Conservation (phyloP, 2,113 vertebrate genomes). For the Gambusia holbrooki region DNA sequence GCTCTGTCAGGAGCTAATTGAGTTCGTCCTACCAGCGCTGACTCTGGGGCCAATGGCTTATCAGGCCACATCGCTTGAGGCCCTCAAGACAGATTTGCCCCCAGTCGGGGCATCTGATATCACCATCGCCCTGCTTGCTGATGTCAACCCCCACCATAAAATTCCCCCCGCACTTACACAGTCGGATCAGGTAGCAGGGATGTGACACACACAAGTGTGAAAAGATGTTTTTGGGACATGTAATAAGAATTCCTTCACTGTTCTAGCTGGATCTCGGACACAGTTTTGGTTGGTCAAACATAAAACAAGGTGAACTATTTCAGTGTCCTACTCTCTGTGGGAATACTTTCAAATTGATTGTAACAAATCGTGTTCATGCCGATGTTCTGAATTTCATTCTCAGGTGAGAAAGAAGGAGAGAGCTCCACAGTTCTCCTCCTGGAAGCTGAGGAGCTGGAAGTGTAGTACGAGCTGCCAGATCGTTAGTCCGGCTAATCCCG, state of each 20-base stretch:
- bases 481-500: constrained; percentile 80
- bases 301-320: constrained; percentile 36
- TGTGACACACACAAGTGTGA: constrained; percentile 60
- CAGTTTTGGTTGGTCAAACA: constrained; percentile 36
- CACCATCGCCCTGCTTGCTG: constrained; percentile 73
- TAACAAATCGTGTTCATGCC: constrained; percentile 56
- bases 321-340: constrained; percentile 41
- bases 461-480: constrained; percentile 66
- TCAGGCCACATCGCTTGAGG: constrained; percentile 78
- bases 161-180: constrained; percentile 48
- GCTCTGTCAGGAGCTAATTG: constrained; percentile 84
- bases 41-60: constrained; percentile 81
- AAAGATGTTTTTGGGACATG: constrained; percentile 53
- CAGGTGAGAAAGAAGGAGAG: constrained; percentile 37
- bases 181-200: constrained; percentile 61
- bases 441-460: constrained; percentile 46
- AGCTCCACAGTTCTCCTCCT: constrained; percentile 43
- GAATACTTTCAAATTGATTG: constrained; percentile 68
- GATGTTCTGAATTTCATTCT: constrained; percentile 46
- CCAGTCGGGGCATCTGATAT: constrained; percentile 81
- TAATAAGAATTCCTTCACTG: constrained; percentile 32
- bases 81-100: constrained; percentile 75
- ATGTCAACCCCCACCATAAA: constrained; percentile 67
- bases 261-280: constrained; percentile 16
- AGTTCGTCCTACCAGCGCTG: constrained; percentile 77